Evolutionary conservation across 2,888 invertebrate genomes (phyloP).

Genomic region (Xestia sexstrigata): DNA sequence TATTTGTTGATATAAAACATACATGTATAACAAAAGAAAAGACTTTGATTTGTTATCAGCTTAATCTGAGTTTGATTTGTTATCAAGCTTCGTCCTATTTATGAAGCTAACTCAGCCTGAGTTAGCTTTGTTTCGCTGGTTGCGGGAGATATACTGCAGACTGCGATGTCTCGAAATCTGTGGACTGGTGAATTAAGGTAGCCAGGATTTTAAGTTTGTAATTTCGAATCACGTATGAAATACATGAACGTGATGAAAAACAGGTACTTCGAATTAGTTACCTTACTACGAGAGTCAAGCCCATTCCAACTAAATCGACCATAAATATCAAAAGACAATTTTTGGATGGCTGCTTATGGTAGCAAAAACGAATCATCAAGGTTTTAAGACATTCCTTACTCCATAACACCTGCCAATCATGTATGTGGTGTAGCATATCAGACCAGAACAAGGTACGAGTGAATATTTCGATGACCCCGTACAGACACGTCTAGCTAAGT

Average conservation of each 20-base stretch:
- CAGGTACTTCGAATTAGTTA: not conserved
- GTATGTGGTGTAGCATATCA: not conserved
- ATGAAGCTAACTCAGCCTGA: not conserved
- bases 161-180: not conserved
- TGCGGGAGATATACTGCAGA: not conserved
- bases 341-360: not conserved
- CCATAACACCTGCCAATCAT: slow-evolving; percentile 12
- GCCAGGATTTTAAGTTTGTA: not conserved
- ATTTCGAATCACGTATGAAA: not conserved
- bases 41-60: slow-evolving; percentile 31
- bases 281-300: not conserved
- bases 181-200: not conserved
- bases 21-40: slow-evolving; percentile 28
- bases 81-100: slow-evolving; percentile 53
- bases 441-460: not conserved
- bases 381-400: slow-evolving; percentile 9
- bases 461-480: not conserved
- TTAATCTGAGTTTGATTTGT: slow-evolving; percentile 50
- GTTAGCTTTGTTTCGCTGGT: not conserved
- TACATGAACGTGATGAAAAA: not conserved
- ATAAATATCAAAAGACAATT: not conserved
- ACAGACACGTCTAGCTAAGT: not conserved
- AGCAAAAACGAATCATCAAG: not conserved
- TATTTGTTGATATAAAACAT: slow-evolving; percentile 38
- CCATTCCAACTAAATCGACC: not conserved